Base-by-base conservation (phyloP, 2,797 vertebrate genomes). In the Chlorospingus flavigularis region DNA sequence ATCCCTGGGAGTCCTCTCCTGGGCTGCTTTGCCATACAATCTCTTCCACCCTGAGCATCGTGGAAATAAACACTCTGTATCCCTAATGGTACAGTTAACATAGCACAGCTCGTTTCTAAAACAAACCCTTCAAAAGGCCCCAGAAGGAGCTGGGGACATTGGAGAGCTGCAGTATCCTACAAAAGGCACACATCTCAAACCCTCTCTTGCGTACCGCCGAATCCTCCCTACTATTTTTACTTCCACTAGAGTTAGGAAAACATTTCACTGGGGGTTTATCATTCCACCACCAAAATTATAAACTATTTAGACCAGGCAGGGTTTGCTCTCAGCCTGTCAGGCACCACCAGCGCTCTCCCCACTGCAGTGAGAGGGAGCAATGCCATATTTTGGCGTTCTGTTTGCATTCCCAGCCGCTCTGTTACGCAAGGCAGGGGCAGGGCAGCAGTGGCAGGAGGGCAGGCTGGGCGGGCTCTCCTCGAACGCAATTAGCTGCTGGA, bases 251-350 rank as follows among this genome's bases (percentile, higher is more conserved):
- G 89, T 82, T 50, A 77, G 54, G 72, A 71, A 97, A 96, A 95
- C 92, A 96, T 94, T 94, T 94, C 91, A 62, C 87, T 72, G 72
- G 92, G 93, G 75, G 84, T 94, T 95, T 95, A 93, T 89, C 89
- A 92, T 96, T 96, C 91, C 91, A 92, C 82, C 87, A 94, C 94
- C 94, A 91, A 89, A 93, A 92, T 75, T 77, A 91, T 93, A 95
- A 95, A 97, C 93, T 88, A 91, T 87, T 94, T 91, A 96, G 78
- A 89, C 75, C 88, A 89, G 81, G 2, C 81, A 43, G 78, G 81
- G 61, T 94, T 96, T 77, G 47, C 86, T 95, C 78, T 60, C 92
- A 92, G 94, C 89, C 96, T 75, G 72, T 61, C 84, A 89, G 93
- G 94, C 93, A 92, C 92, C 93, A 92, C 42, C 92, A 91, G 82